Percentiles rank a stretch among this genome's conserved stretches.
phyloP scores from a whole-genome alignment of 2,888 invertebrate genomes.

The Drosophila rellima region DNA sequence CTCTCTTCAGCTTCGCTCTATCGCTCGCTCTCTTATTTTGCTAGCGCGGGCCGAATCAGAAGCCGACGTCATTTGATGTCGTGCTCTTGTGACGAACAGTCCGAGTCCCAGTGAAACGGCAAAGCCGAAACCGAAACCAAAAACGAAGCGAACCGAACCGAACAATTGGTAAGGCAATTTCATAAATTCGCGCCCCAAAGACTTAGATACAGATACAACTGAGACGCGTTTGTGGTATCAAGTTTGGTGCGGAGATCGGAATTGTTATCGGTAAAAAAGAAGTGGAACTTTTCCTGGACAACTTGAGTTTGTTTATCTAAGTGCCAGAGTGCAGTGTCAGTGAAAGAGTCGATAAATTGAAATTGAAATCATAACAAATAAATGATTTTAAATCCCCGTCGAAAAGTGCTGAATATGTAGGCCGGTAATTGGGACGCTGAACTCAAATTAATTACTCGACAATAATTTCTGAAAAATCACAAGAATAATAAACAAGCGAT shows the following conservation, averaged over 20 bases:
- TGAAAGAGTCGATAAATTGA: conserved; percentile 11
- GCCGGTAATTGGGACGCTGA: conserved; percentile 65
- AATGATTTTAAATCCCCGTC: conserved; percentile 22
- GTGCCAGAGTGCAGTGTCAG: conserved; percentile 10
- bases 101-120: conserved; percentile 25
- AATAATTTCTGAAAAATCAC: conserved; percentile 61
- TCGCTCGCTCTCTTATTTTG: conserved; percentile 7
- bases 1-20: conserved; percentile 24
- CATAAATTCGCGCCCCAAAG: conserved; percentile 54
- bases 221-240: conserved; percentile 41
- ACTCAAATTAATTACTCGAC: conserved; percentile 72
- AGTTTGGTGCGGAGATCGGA: conserved; percentile 50
- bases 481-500: conserved; percentile 64
- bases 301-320: conserved; percentile 10
- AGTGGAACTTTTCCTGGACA: conserved; percentile 18
- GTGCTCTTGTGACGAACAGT: conserved; percentile 53
- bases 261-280: conserved; percentile 35
- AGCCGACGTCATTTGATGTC: conserved; percentile 52
- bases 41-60: conserved; percentile 6
- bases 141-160: conserved; percentile 35
- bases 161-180: conserved; percentile 36
- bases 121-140: conserved; percentile 28
- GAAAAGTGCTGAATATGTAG: conserved; percentile 69
- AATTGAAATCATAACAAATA: conserved; percentile 34
- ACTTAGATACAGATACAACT: conserved; percentile 25